Evolutionary conservation across 92 coral and sea anemone genomes (phyloP).

Genomic region (Pocillopora grandis): DNA sequence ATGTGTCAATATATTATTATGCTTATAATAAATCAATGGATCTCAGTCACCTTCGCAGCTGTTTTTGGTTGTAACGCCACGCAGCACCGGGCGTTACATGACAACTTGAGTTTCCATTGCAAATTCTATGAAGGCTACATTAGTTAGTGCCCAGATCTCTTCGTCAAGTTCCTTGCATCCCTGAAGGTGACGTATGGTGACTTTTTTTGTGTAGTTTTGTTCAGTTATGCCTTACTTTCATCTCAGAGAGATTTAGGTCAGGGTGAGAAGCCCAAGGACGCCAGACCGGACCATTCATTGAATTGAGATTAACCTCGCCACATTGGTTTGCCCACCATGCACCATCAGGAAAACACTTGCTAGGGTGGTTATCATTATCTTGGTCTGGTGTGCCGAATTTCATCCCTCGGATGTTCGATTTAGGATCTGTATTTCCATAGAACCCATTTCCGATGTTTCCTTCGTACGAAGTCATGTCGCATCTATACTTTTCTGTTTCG

Average conservation of each 20-base stretch:
- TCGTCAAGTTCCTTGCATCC: too few species aligned
- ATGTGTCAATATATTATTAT: too few species aligned
- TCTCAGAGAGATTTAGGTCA: not conserved
- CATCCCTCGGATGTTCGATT: constrained; percentile 12
- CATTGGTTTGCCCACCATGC: constrained; percentile 37
- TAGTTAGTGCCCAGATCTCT: too few species aligned
- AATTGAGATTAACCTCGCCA: constrained; percentile 5
- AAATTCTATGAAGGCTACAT: too few species aligned
- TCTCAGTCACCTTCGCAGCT: too few species aligned
- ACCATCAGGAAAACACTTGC: not conserved
- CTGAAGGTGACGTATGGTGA: too few species aligned
- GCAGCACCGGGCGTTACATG: too few species aligned
- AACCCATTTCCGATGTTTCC: constrained; percentile 38
- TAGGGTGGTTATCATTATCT: constrained; percentile 16
- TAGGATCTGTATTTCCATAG: constrained; percentile 19
- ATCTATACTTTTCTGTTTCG: constrained; percentile 23
- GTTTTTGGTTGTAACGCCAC: too few species aligned
- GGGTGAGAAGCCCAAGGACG: not conserved
- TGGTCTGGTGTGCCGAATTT: constrained; percentile 35
- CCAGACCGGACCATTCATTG: not conserved
- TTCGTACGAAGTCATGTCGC: constrained; percentile 34
- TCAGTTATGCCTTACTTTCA: constrained; percentile 24
- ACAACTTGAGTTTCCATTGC: too few species aligned
- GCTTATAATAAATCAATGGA: too few species aligned
- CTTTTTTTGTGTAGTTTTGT: not conserved